Percentiles rank a stretch among this genome's conserved stretches.
These are phyloP conservation scores for Chrysogorgia sp. DNA, from an alignment of 92 coral and sea anemone species.

Conservation along the genomic window DNA sequence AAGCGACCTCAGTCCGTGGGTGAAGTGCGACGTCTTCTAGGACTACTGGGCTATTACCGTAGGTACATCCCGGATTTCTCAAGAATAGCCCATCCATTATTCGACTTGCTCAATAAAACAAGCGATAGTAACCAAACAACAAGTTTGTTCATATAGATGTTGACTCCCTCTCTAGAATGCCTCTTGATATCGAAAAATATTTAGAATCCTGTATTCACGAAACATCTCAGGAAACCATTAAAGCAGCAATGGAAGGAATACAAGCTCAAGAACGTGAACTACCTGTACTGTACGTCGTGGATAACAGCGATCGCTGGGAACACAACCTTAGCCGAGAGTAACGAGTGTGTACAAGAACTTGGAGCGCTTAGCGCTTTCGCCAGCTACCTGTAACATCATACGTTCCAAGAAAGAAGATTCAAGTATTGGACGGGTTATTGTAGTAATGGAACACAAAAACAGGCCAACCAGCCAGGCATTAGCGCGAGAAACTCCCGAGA, in stretches of 20 bases:
- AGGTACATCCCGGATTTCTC: constrained; percentile 15
- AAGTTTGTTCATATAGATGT: constrained; percentile 20
- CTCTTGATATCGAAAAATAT: constrained; percentile 29
- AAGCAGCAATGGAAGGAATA: constrained; percentile 47
- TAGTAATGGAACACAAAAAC: background rate
- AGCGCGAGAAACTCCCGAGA: constrained; percentile 13
- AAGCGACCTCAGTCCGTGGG: too few relatives aligned
- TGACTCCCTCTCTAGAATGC: constrained; percentile 57
- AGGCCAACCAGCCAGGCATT: constrained; percentile 3
- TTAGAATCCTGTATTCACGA: constrained; percentile 46
- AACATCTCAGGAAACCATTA: constrained; percentile 31
- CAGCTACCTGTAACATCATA: background rate
- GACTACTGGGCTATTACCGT: too few relatives aligned
- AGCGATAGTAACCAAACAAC: background rate
- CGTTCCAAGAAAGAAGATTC: constrained; percentile 34
- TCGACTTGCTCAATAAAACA: constrained; percentile 8
- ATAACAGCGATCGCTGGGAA: constrained; percentile 40
- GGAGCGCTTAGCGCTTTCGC: background rate
- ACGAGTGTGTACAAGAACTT: constrained; percentile 10
- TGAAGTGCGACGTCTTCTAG: too few relatives aligned
- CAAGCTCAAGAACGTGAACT: constrained; percentile 46
- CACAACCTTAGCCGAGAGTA: constrained; percentile 16
- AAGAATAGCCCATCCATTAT: constrained; percentile 5
- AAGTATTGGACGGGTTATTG: constrained; percentile 5
- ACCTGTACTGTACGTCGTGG: too few relatives aligned